These are phyloP conservation scores for Rhogogaster chlorosoma DNA, from an alignment of 2,888 invertebrate species.

Conservation along the genomic window DNA sequence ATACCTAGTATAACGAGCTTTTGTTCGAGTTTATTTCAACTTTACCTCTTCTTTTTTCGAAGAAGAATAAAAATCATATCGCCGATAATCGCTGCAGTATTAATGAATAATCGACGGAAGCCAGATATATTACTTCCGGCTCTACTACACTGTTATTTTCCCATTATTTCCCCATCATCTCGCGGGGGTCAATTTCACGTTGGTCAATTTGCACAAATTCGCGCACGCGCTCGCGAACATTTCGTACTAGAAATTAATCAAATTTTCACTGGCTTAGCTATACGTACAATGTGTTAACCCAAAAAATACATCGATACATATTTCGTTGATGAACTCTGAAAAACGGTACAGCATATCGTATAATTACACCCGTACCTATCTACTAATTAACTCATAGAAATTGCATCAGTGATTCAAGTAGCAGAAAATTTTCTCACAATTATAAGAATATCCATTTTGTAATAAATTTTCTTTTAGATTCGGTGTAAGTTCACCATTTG, in stretches of 20 bases:
- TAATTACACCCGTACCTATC: not conserved
- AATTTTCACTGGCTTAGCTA: not conserved
- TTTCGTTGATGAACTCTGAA: not conserved
- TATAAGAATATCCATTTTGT: no score
- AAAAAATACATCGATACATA: not conserved
- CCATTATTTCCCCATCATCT: constrained; percentile 39
- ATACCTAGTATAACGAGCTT: not conserved
- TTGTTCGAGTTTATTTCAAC: not conserved
- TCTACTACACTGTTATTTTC: constrained; percentile 20
- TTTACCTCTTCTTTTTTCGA: not conserved
- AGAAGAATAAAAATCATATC: not conserved
- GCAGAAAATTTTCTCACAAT: not conserved
- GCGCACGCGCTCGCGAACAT: not conserved
- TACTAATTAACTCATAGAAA: not conserved
- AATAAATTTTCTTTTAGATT: not conserved
- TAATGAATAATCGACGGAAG: constrained; percentile 9
- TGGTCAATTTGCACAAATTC: constrained; percentile 36
- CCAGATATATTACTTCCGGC: constrained; percentile 23
- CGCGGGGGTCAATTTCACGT: constrained; percentile 24
- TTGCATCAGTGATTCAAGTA: not conserved
- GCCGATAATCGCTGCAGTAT: not conserved
- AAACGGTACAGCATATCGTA: not conserved
- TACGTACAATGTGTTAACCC: not conserved
- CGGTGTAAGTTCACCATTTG: not conserved
- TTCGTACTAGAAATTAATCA: not conserved